Evolutionary conservation across 2,113 vertebrate species (phyloP).

Genomic region (Zingel zingel): DNA sequence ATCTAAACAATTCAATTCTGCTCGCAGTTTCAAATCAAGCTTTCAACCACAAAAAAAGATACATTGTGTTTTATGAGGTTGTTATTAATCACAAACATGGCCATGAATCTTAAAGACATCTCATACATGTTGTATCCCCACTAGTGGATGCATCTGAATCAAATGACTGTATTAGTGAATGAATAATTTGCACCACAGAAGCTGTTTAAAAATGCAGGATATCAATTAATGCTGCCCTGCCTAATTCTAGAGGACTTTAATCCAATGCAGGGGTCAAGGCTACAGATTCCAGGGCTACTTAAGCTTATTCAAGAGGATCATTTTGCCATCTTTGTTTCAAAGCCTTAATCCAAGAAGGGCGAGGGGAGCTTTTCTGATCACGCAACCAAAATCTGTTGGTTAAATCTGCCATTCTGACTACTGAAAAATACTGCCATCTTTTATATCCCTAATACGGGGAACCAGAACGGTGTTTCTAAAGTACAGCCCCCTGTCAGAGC

Average conservation of each 20-base stretch:
- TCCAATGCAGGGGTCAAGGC: constrained; percentile 42
- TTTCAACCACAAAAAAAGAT: neutral
- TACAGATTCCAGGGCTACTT: constrained; percentile 43
- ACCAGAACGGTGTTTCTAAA: neutral
- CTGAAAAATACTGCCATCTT: neutral
- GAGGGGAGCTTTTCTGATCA: constrained; percentile 28
- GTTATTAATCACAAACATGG: neutral
- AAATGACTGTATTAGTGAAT: neutral
- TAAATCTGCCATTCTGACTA: constrained; percentile 20
- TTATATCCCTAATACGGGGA: neutral
- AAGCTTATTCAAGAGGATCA: constrained; percentile 62
- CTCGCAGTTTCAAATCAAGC: neutral
- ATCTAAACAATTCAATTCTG: neutral
- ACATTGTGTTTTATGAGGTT: neutral
- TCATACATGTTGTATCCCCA: neutral
- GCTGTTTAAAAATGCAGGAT: constrained; percentile 18
- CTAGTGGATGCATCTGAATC: neutral
- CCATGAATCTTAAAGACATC: neutral
- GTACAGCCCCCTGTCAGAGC: constrained; percentile 1
- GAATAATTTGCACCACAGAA: neutral
- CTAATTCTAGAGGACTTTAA: constrained; percentile 61
- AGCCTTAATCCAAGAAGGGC: constrained; percentile 55
- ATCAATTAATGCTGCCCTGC: constrained; percentile 9
- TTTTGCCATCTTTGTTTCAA: constrained; percentile 60
- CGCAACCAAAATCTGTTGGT: constrained; percentile 13